These are phyloP conservation scores for Solenodon paradoxus DNA, from an alignment of 2,113 vertebrate species.

Conservation along the genomic window DNA sequence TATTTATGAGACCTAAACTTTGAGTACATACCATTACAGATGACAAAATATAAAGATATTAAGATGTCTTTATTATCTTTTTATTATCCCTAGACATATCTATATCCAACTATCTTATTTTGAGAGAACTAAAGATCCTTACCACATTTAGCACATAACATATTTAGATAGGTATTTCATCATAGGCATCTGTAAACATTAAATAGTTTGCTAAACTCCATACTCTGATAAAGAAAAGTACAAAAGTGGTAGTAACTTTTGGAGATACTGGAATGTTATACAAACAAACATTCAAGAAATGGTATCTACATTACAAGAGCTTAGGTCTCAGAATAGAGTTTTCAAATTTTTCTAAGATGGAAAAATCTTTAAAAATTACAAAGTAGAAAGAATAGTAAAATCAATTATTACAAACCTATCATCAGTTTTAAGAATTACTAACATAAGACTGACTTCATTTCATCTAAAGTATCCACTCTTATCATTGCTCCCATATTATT, in stretches of 20 bases:
- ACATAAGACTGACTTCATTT: background rate
- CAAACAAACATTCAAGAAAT: background rate
- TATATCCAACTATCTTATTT: background rate
- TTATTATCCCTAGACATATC: background rate
- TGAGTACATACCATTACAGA: background rate
- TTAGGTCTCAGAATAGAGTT: background rate
- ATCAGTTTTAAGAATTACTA: background rate
- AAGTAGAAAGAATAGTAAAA: background rate
- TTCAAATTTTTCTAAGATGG: background rate
- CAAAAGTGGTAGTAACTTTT: background rate
- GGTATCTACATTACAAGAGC: no score
- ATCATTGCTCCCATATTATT: background rate
- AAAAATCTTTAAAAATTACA: background rate
- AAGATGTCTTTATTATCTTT: background rate
- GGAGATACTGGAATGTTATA: background rate
- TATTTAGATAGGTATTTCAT: background rate
- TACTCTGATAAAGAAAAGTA: background rate
- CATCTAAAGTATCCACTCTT: background rate
- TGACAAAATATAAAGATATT: background rate
- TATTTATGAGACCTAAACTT: background rate
- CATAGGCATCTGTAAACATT: background rate
- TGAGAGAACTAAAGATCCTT: background rate
- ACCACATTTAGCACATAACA: background rate
- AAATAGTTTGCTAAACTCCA: background rate
- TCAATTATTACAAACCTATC: background rate